phyloP scores from a whole-genome alignment of 2,888 invertebrate genomes.

The Watsonalla cultraria region DNA sequence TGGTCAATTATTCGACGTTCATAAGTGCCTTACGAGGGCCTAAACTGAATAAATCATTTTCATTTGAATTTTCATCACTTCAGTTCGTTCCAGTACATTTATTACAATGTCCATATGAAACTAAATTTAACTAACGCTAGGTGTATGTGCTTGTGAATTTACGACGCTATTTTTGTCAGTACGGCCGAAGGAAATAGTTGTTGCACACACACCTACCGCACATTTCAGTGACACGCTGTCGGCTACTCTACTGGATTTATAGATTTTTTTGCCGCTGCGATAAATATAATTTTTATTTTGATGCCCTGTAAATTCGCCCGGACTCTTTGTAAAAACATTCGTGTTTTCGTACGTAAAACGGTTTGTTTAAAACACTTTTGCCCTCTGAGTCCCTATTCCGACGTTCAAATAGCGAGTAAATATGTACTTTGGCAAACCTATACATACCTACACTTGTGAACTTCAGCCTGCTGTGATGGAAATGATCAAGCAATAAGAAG shows the following conservation, averaged over 20 bases:
- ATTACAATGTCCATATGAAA: conserved; percentile 4
- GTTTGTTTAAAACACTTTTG: too few relatives aligned
- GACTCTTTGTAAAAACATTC: neutral
- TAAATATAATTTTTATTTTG: neutral
- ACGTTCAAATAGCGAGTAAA: too few relatives aligned
- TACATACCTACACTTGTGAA: too few relatives aligned
- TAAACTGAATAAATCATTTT: neutral
- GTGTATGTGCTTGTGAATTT: conserved; percentile 21
- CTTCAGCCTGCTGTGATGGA: too few relatives aligned
- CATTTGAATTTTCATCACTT: neutral
- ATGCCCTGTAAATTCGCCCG: neutral
- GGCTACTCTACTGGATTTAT: conserved; percentile 33
- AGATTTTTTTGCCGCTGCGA: conserved; percentile 17
- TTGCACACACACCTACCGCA: conserved; percentile 15
- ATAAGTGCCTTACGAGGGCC: too few relatives aligned
- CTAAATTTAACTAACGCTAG: conserved; percentile 18
- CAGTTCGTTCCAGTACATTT: neutral
- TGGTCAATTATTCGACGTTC: too few relatives aligned
- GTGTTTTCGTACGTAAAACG: neutral
- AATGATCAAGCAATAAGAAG: too few relatives aligned
- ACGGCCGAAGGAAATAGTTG: conserved; percentile 23
- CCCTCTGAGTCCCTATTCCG: too few relatives aligned
- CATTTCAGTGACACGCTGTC: conserved; percentile 29
- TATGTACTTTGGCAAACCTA: too few relatives aligned
- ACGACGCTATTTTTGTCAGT: conserved; percentile 33